These are phyloP conservation scores for Alcedo quadribrachys DNA, from an alignment of 2,797 vertebrate species.

Conservation along the genomic window DNA sequence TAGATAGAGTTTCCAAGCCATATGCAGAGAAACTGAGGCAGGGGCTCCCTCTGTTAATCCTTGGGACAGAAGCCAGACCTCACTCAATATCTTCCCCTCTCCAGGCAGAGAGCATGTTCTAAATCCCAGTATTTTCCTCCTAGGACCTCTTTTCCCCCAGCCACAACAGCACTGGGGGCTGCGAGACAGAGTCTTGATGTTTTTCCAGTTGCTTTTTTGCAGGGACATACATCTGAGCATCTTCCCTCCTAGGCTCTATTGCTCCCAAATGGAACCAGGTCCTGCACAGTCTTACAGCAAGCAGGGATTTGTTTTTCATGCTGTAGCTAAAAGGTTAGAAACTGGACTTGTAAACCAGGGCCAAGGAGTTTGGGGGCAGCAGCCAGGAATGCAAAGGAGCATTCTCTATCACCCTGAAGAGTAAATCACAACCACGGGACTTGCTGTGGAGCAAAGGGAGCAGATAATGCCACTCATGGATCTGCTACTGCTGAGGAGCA, in stretches of 20 bases:
- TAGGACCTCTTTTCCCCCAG: background rate
- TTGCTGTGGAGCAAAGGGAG: background rate
- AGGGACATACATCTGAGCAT: background rate
- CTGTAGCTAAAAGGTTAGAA: background rate
- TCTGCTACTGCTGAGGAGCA: background rate
- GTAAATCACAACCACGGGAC: background rate
- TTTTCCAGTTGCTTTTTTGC: background rate
- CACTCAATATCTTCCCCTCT: background rate
- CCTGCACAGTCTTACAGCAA: background rate
- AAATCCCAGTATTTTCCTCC: background rate
- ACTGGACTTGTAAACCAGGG: background rate
- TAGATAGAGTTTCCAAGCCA: background rate
- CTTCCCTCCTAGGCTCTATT: background rate
- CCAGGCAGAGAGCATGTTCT: background rate
- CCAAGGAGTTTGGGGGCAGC: background rate
- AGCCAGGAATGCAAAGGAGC: slow-evolving; percentile 6
- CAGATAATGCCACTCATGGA: rapidly evolving
- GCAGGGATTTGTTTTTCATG: slow-evolving; percentile 27
- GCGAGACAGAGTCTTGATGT: background rate
- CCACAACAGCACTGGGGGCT: background rate
- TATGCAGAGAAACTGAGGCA: background rate
- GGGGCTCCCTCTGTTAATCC: background rate
- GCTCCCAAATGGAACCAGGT: background rate
- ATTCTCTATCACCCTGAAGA: background rate
- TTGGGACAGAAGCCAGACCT: background rate